Evolutionary conservation across 2,113 vertebrate genomes (phyloP), one percentile per base, ranked within the genome.

Genomic region (Peromyscus polionotus): DNA sequence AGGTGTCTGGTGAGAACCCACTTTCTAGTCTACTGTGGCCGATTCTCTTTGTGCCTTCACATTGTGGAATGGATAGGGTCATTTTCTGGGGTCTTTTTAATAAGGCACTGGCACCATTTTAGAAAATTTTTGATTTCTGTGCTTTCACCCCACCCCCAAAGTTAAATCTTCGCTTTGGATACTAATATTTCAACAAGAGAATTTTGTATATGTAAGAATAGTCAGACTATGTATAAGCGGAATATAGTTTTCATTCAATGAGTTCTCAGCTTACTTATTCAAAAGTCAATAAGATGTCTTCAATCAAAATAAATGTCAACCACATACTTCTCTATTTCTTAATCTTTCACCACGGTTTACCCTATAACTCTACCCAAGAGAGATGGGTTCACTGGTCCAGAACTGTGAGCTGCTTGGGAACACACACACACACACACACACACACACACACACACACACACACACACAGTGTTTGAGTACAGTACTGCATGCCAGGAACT

Each of bases 251-350:
- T 33, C 4, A 68, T 36, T 68, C 13, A 68, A 14, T 36, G 14
- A 68, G 67, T 68, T 9, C 20, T 79, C 16, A 33, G 76, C 16
- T 79, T 51, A 75, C 12, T 48, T 45, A 45, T 76, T 3, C 10
- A 93, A 95, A 92, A 73, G 26, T 70, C 36, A 77, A 42, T 48
- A 31, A 92, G 83, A 61, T 17, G n/a, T 94, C 14, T 65, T 51
- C 20, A 88, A 31, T 75, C 4, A 93, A 84, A 94, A 81, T 22
- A 67, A 26, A 61, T 12, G 13, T 83, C 54, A 83, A 67, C 5
- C 42, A 76, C 2, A 28, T 51, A 39, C 12, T 33, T 3, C 45
- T 24, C 67, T 22, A 48, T 72, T 65, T 61, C 51, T 28, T 77
- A 33, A 65, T 73, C 54, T 89, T 75, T 20, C 3, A 79, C 3